Evolutionary conservation across 2,113 vertebrate genomes (phyloP).

Genomic region (Morone saxatilis): DNA sequence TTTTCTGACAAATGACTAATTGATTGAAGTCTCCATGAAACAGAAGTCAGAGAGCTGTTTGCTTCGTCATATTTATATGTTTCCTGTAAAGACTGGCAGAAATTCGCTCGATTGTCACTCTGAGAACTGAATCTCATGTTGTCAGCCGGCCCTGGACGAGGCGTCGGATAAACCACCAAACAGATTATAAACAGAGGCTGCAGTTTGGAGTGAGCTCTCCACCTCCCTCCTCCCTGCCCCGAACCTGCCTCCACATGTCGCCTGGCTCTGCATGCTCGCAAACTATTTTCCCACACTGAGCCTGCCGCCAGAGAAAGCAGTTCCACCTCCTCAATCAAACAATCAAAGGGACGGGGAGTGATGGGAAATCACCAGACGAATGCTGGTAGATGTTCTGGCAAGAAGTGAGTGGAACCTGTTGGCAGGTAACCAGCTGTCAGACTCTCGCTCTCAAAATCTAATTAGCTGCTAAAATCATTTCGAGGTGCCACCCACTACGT

Average conservation of each 20-base stretch:
- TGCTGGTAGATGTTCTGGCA: slow-evolving; percentile 13
- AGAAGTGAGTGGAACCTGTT: slow-evolving; percentile 11
- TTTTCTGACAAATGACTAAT: too few relatives aligned
- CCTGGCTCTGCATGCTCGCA: slow-evolving; percentile 59
- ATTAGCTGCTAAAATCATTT: slow-evolving; percentile 16
- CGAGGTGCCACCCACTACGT: slow-evolving; percentile 31
- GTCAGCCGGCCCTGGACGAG: too few relatives aligned
- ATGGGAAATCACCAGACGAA: slow-evolving; percentile 25
- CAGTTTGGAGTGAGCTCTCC: background rate
- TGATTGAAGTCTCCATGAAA: too few relatives aligned
- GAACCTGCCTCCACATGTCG: slow-evolving; percentile 82
- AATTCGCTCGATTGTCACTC: too few relatives aligned
- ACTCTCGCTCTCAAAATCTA: background rate
- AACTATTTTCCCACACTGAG: slow-evolving; percentile 89
- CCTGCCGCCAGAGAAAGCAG: slow-evolving; percentile 84
- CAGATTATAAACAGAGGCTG: too few relatives aligned
- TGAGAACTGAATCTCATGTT: too few relatives aligned
- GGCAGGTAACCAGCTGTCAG: slow-evolving; percentile 11
- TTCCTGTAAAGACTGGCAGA: too few relatives aligned
- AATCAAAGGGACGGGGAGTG: slow-evolving; percentile 23
- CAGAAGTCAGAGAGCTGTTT: too few relatives aligned
- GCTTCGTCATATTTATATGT: too few relatives aligned
- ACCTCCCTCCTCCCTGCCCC: background rate
- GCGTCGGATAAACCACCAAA: too few relatives aligned
- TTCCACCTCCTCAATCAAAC: slow-evolving; percentile 41